Conservation (phyloP, 2,797 vertebrate genomes). For the Vultur gryphus region DNA sequence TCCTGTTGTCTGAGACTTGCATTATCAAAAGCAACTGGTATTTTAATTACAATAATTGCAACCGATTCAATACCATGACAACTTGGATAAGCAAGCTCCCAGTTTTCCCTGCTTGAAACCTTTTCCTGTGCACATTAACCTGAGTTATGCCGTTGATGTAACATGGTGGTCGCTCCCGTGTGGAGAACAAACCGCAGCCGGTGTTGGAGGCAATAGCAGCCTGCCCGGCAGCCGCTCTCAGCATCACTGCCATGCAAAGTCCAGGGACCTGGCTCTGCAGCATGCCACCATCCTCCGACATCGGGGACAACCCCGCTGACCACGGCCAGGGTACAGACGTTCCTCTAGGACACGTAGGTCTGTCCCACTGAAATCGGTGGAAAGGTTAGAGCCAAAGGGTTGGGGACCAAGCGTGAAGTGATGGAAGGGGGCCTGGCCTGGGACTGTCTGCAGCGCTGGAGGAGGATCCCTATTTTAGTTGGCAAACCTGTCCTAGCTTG, state of each 20-base stretch:
- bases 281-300: accelerated
- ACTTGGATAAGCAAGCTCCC: neutral
- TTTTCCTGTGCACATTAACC: neutral
- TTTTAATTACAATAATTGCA: neutral
- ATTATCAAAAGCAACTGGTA: neutral
- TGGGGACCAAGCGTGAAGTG: neutral
- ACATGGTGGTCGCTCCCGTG: accelerated
- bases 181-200: neutral
- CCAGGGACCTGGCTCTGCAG: neutral
- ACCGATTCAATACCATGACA: neutral
- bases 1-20: neutral
- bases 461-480: neutral
- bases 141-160: neutral
- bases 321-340: neutral
- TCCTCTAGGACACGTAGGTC: neutral
- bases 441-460: neutral
- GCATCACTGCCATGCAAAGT: neutral
- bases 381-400: neutral
- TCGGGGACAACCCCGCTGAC: neutral
- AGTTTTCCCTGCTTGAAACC: neutral
- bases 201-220: neutral
- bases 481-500: neutral
- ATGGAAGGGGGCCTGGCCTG: neutral
- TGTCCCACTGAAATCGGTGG: accelerated
- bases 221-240: accelerated